Conservation (phyloP, 2,888 invertebrate species). For the Cynaeus angustus region DNA sequence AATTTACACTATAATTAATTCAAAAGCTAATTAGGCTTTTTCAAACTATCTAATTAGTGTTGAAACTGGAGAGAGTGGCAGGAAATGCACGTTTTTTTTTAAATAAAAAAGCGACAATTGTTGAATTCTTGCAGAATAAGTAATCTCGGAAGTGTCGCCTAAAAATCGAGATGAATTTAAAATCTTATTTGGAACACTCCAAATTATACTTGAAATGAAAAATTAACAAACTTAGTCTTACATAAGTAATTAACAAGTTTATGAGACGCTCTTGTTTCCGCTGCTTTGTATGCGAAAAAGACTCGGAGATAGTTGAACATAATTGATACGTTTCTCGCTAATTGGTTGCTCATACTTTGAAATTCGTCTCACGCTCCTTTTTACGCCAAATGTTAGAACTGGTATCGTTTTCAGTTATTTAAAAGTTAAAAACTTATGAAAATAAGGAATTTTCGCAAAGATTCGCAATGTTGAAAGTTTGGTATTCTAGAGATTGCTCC, state of each 20-base stretch:
- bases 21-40: neutral
- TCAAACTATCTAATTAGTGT: too few species aligned
- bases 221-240: constrained; percentile 45
- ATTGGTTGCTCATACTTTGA: constrained; percentile 33
- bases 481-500: constrained; percentile 25
- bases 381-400: neutral
- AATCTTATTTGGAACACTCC: constrained; percentile 39
- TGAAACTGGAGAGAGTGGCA: neutral
- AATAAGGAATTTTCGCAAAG: constrained; percentile 24
- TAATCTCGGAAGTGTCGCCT: constrained; percentile 17
- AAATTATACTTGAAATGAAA: constrained; percentile 43
- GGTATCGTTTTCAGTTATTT: constrained; percentile 12
- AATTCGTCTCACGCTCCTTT: neutral
- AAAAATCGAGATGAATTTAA: constrained; percentile 34
- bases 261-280: neutral
- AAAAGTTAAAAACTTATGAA: constrained; percentile 39
- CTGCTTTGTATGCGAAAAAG: neutral
- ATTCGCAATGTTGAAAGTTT: constrained; percentile 26
- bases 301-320: constrained; percentile 1
- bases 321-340: constrained; percentile 27
- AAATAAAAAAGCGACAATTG: neutral
- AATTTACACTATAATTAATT: constrained; percentile 6
- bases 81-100: too few species aligned
- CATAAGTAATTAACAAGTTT: constrained; percentile 32
- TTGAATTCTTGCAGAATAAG: neutral